Base-by-base conservation (phyloP, 2,888 invertebrate species). In the Seladonia tumulorum region DNA sequence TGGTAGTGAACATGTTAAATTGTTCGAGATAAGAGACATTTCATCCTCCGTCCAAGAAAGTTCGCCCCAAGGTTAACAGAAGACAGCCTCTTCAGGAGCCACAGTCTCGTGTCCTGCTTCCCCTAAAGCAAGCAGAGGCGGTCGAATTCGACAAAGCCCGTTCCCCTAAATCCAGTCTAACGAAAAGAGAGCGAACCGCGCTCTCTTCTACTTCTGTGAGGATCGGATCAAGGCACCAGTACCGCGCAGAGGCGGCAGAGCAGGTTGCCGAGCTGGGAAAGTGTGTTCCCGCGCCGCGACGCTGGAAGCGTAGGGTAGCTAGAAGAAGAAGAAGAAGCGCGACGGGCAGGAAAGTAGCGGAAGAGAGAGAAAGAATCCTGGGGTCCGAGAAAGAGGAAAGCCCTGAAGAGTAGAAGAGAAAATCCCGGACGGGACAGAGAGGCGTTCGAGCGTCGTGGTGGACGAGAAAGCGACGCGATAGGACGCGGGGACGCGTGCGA, bases 151-250 rank as follows among this genome's bases (percentile, higher is more conserved):
- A 29, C 2, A 1, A 39, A 39, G 66, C 16, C 8, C 10, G 22
- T 35, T 35, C 35, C 18, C 35, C 18, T 18, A 35, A 66, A 18
- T 4, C 66, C 66, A 10, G 66, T 8, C 18, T 18, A 35, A 12
- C 35, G 22, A 29, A 66, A 66, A 29, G 66, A 66, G 66, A 39
- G 39, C 22, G 75, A 92, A 92, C 91, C 93, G 93, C 94, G 92
- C 95, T 95, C 95, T 95, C 94, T 94, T 95, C 94, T 94, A 94
- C 85, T 89, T 86, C 91, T 88, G 83, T 89, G 88, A 90, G 88
- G 80, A 49, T 72, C 76, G 93, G 94, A 94, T 94, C 94, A 94
- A 94, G 94, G 94, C 91, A 94, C 90, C 94, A 95, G 95, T 94
- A 94, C 90, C 83, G 83, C 89, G 91, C 92, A 88, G 94, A 94